Evolutionary conservation across 2,888 invertebrate species (phyloP).

Genomic region (Mantis religiosa): DNA sequence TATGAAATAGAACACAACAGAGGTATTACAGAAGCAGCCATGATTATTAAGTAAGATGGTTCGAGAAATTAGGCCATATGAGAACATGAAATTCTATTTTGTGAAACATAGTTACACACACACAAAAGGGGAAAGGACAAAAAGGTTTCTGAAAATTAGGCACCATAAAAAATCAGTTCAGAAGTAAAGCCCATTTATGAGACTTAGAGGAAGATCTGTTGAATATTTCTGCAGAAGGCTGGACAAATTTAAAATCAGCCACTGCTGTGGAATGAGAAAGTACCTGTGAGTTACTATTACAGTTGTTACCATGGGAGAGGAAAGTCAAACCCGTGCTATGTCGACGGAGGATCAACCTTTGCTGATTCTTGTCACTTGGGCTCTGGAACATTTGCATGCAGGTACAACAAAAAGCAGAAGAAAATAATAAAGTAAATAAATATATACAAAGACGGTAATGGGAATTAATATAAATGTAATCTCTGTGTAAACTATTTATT

Average conservation of each 20-base stretch:
- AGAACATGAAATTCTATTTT: not conserved
- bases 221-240: not conserved
- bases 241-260: not conserved
- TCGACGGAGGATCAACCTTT: slow-evolving; percentile 28
- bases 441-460: not conserved
- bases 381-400: slow-evolving; percentile 48
- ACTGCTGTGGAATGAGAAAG: not conserved
- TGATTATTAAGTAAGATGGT: not conserved
- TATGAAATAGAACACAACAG: not conserved
- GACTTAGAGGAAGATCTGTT: not conserved
- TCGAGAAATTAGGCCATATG: not conserved
- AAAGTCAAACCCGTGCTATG: slow-evolving; percentile 31
- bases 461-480: not conserved
- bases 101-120: not conserved
- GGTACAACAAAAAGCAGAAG: slow-evolving; percentile 5
- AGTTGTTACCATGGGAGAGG: slow-evolving; percentile 26
- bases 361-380: slow-evolving; percentile 38
- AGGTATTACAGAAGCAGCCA: not conserved
- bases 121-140: not conserved
- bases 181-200: not conserved
- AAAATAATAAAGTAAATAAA: not conserved
- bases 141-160: not conserved
- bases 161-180: not conserved
- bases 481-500: not conserved
- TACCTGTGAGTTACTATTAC: slow-evolving; percentile 29